These are phyloP conservation scores for Nomada ferruginata DNA, from an alignment of 2,888 invertebrate genomes.

Conservation along the genomic window DNA sequence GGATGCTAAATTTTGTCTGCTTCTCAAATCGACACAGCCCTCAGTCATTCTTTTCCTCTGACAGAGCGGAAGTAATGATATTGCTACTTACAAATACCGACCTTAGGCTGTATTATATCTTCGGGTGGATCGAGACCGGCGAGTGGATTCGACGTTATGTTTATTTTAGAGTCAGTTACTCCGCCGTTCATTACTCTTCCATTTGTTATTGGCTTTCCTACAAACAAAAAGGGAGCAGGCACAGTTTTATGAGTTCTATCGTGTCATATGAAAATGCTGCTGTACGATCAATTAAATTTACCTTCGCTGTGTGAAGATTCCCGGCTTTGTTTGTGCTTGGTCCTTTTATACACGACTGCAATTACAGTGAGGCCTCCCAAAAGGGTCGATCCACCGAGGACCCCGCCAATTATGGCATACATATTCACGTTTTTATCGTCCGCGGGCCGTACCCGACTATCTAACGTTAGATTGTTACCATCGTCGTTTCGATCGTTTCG, in stretches of 20 bases:
- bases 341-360: slow-evolving; percentile 84
- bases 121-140: slow-evolving; percentile 88
- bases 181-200: slow-evolving; percentile 83
- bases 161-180: slow-evolving; percentile 86
- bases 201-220: slow-evolving; percentile 82
- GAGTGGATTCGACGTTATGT: slow-evolving; percentile 91
- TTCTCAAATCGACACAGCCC: slow-evolving; percentile 18
- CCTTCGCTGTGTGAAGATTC: slow-evolving; percentile 81
- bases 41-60: slow-evolving; percentile 57
- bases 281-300: slow-evolving; percentile 49
- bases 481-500: slow-evolving; percentile 23
- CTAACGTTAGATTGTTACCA: slow-evolving; percentile 55
- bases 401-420: slow-evolving; percentile 87
- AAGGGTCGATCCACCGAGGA: slow-evolving; percentile 85
- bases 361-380: slow-evolving; percentile 82
- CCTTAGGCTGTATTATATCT: slow-evolving; percentile 85
- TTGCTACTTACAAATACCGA: slow-evolving; percentile 77
- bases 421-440: slow-evolving; percentile 81
- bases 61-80: slow-evolving; percentile 58
- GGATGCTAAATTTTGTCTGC: not conserved
- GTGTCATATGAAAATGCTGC: not conserved
- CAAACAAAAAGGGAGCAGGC: not conserved
- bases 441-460: slow-evolving; percentile 81
- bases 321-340: slow-evolving; percentile 84
- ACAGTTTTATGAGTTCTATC: not conserved